A percentile compares a stretch with the other conserved stretches of the same genome.
Conservation (phyloP, 2,797 vertebrate species). For the Kryptolebias ocellatus region DNA sequence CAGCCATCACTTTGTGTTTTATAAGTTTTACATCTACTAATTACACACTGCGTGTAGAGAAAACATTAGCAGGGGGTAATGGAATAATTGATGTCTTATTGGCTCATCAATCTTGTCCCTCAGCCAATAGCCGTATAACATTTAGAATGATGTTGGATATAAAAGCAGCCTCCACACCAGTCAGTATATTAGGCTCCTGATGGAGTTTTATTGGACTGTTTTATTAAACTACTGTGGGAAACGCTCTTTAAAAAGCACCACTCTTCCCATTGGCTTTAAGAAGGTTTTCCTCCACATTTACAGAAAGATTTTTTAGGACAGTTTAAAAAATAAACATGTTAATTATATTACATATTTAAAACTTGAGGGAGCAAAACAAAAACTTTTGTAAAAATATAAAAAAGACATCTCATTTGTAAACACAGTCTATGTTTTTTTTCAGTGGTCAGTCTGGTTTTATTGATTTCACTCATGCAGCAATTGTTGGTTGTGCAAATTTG, state of each 20-base stretch:
- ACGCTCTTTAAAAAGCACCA: constrained; percentile 25
- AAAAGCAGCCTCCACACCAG: constrained; percentile 31
- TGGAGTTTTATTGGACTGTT: constrained; percentile 49
- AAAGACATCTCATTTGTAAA: no score
- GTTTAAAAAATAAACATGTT: no score
- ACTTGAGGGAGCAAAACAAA: background rate
- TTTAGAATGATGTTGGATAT: constrained; percentile 32
- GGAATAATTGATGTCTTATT: constrained; percentile 54
- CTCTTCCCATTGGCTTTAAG: constrained; percentile 19
- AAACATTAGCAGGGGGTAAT: constrained; percentile 45
- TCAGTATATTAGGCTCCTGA: constrained; percentile 22
- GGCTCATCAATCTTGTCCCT: constrained; percentile 51
- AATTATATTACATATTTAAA: no score
- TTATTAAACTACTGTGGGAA: constrained; percentile 44
- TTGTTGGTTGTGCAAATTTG: no score
- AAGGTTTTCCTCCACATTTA: constrained; percentile 22
- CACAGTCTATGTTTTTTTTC: no score
- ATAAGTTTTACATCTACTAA: constrained; percentile 17
- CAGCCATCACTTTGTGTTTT: background rate
- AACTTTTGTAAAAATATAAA: background rate
- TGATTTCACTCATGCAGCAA: no score
- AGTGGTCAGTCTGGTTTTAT: no score
- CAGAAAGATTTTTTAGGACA: background rate
- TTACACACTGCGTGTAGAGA: constrained; percentile 47
- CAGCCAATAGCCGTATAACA: constrained; percentile 22